These are phyloP conservation scores for Xanthostigma xanthostigma DNA, from an alignment of 2,888 invertebrate species.

Conservation along the genomic window DNA sequence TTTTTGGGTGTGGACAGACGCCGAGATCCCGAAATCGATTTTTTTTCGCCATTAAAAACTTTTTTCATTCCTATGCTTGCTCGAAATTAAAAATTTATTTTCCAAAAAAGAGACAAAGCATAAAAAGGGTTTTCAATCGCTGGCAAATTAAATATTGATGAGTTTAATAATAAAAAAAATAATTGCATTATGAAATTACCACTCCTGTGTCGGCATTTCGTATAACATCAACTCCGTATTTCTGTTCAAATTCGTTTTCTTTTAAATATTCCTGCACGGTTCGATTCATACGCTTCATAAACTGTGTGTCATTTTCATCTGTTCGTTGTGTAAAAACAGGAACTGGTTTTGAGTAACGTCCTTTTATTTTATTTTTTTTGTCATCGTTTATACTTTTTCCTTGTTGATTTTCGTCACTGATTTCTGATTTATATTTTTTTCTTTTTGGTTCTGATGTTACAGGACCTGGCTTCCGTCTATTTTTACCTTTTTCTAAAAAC, in stretches of 20 bases:
- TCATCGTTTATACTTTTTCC: not conserved
- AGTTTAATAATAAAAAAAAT: no score
- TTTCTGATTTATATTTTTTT: slow-evolving; percentile 13
- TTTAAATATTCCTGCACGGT: slow-evolving; percentile 44
- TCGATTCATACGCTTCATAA: slow-evolving; percentile 47
- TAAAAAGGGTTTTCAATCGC: no score
- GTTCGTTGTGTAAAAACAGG: slow-evolving; percentile 40
- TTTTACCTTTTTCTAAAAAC: slow-evolving; percentile 4
- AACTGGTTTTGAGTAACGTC: slow-evolving; percentile 30
- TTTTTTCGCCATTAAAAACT: no score
- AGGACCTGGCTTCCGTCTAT: no score
- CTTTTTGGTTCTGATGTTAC: no score
- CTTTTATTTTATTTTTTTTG: slow-evolving; percentile 9
- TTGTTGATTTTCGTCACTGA: slow-evolving; percentile 19
- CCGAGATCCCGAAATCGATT: no score
- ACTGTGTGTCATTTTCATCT: slow-evolving; percentile 46
- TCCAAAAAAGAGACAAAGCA: no score
- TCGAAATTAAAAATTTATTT: no score
- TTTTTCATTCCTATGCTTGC: no score
- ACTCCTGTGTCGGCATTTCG: slow-evolving; percentile 36
- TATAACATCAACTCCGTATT: slow-evolving; percentile 41
- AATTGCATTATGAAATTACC: slow-evolving; percentile 13
- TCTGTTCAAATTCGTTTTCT: slow-evolving; percentile 44
- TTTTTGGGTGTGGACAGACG: no score
- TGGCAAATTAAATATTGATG: no score